Evolutionary conservation across 2,113 vertebrate species (phyloP), one percentile per base, ranked within the genome.

Genomic region (Poicephalus gulielmi): DNA sequence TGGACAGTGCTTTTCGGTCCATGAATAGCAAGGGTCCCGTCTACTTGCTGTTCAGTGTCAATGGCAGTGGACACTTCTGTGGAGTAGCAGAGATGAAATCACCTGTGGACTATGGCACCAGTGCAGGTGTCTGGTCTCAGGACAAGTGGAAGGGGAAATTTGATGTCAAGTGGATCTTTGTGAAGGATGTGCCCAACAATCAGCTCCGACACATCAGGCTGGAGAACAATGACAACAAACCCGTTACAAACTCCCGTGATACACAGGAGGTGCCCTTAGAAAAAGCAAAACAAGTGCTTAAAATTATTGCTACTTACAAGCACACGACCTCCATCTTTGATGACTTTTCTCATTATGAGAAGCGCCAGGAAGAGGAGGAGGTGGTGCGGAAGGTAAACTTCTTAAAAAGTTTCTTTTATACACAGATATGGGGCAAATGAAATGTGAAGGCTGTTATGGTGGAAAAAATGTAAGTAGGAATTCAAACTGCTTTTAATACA

Each of bases 61-160:
- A 99, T 59, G 99, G 99, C 95, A 99, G 99, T 41, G 99, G 99
- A 84, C 99, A 99, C 88, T 99, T 99, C 98, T 99, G 99, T 70
- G 99, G 99, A 35, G 99, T 99, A 95, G 99, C 99, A 0, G 99
- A 99, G 98, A 99, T 99, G 99, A 99, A 98, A 97, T 99, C 99
- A 3, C 99, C 99, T 3, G 99, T 99, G 98, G 99, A 99, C 99
- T 99, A 99, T 17, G 99, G 99, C 97, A 99, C 99, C 95, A 99
- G 99, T 31, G 99, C 99, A 0, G 99, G 99, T 30, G 99, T 99
- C 94, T 99, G 99, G 99, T 99, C 99, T 63, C 99, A 99, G 99
- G 99, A 99, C 99, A 99, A 99, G 97, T 99, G 99, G 99, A 99
- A 99, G 98, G 99, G 99, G 95, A 99, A 99, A 97, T 99, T 99